Evolutionary conservation across 2,888 invertebrate species (phyloP), one percentile per base, ranked within the genome.

Genomic region (Callyntrura sp.): DNA sequence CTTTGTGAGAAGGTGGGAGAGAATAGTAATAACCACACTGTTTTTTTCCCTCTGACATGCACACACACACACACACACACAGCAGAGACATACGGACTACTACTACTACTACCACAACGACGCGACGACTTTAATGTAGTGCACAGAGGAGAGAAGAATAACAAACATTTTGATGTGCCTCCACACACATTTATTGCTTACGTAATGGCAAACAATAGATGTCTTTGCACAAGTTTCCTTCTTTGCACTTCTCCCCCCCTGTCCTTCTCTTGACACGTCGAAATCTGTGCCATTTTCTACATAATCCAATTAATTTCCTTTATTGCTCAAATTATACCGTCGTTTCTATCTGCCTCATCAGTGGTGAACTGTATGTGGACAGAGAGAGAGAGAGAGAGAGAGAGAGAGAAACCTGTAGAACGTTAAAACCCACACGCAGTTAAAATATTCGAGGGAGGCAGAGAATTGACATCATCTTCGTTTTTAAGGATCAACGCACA

Each of bases 221-320:
- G 45, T 28, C n/a, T 28, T 35, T 43, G 23, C 65, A 11, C 81
- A 83, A 65, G 81, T 83, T 83, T 83, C 83, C 83, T 68, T 68
- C 83, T 83, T 62, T 62, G 57, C 81, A n/a, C n/a, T n/a, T n/a
- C n/a, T 60, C 60, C 60, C 60, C 35, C 73, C n/a, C 9, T 20
- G 35, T 25, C 43, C 68, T 43, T 14, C 68, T n/a, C 68, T n/a
- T 35, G 68, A 43, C n/a, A 17, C 8, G 12, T 14, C 43, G 25
- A 86, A 73, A 88, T 55, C 23, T 88, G 73, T 88, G 82, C 82
- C 87, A 82, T 82, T 82, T 70, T 82, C 55, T 55, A 78, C 78
- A 55, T 78, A 88, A 88, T 88, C 87, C 87, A 88, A 88, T 88
- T 88, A 88, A 88, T 85, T 85, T 85, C 62, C 76, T 62, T 85